Evolutionary conservation across 2,113 vertebrate species (phyloP).

Genomic region (Phylloscopus whistleri): DNA sequence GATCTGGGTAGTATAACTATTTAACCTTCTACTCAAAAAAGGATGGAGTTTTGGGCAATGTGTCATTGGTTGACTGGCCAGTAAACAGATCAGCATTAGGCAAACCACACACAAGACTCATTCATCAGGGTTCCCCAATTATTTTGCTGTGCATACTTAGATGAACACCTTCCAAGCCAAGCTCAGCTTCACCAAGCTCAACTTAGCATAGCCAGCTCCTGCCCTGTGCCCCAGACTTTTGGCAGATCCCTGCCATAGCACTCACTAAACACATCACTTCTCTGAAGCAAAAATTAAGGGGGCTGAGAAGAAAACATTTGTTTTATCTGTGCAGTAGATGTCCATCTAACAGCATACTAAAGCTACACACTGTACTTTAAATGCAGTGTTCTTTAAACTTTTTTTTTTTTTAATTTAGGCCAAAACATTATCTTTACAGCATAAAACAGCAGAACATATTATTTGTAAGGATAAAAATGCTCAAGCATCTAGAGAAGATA

Average conservation of each 20-base stretch:
- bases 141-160: neutral
- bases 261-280: neutral
- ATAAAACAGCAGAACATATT: neutral
- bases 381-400: neutral
- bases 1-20: neutral
- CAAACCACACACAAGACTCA: neutral
- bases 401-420: neutral
- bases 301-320: neutral
- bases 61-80: neutral
- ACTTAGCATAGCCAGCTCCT: neutral
- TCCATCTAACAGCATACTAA: neutral
- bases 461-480: neutral
- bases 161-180: neutral
- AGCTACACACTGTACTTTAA: neutral
- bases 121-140: neutral
- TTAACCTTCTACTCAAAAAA: neutral
- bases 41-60: neutral
- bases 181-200: neutral
- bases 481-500: neutral
- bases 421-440: neutral
- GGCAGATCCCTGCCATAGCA: neutral
- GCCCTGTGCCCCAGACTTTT: neutral
- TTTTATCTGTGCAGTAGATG: neutral
- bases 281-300: neutral
- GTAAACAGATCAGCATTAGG: accelerated